These are phyloP conservation scores for human DNA, from an alignment of 2,113 vertebrate genomes.

Conservation along the genomic window GRCh38 chr13:73239001-73239500, in stretches of 20 bases:
- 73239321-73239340: background rate
- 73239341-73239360: background rate
- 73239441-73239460: background rate
- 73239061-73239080: background rate
- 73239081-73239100: conserved; percentile 10
- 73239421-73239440: background rate
- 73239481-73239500: background rate
- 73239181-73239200: background rate
- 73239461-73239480: background rate
- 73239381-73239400: background rate
- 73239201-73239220: background rate
- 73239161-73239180: background rate
- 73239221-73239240: background rate
- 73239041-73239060: too few species aligned
- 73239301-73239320: conserved; percentile 43
- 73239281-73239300: background rate
- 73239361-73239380: background rate
- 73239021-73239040: too few species aligned
- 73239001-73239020: too few species aligned
- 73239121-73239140: background rate
- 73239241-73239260: background rate
- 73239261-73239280: background rate
- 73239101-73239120: background rate
- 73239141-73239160: background rate
- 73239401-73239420: background rate